Evolutionary conservation across 2,797 vertebrate species (phyloP).

Genomic region (Enteromius thamalakanensis): DNA sequence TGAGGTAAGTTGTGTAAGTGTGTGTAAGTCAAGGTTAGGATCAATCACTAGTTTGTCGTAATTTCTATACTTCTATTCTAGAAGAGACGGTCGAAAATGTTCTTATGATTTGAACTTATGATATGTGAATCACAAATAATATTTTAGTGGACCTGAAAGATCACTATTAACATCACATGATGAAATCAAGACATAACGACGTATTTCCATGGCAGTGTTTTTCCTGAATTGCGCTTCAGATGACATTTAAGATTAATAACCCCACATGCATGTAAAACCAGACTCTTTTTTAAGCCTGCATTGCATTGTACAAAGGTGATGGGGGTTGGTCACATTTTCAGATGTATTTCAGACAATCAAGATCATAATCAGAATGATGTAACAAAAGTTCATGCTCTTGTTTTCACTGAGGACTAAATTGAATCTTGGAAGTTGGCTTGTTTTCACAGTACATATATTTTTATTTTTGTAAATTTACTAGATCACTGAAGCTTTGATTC

Average conservation of each 20-base stretch:
- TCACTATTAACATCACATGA: not conserved
- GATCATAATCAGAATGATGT: not conserved
- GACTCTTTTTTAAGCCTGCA: not conserved
- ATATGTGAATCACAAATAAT: not conserved
- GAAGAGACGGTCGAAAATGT: not conserved
- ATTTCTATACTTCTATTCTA: not conserved
- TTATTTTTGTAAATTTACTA: not conserved
- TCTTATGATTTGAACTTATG: not conserved
- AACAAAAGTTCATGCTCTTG: not conserved
- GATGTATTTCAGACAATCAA: not conserved
- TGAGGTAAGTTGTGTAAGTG: conserved; percentile 72
- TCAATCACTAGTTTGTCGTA: not conserved
- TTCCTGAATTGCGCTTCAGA: not conserved
- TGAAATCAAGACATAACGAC: not conserved
- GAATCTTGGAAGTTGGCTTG: not conserved
- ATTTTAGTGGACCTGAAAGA: not conserved
- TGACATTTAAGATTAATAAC: not conserved
- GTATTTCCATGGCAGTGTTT: not conserved
- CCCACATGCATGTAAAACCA: not conserved
- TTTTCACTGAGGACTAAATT: not conserved
- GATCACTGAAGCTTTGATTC: not conserved
- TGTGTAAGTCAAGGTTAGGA: not conserved
- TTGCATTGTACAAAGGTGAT: not conserved
- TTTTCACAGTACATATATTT: not conserved
- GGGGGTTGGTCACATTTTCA: not conserved